These are phyloP conservation scores for Adelosebastes latens DNA, from an alignment of 2,797 vertebrate species.

Conservation along the genomic window DNA sequence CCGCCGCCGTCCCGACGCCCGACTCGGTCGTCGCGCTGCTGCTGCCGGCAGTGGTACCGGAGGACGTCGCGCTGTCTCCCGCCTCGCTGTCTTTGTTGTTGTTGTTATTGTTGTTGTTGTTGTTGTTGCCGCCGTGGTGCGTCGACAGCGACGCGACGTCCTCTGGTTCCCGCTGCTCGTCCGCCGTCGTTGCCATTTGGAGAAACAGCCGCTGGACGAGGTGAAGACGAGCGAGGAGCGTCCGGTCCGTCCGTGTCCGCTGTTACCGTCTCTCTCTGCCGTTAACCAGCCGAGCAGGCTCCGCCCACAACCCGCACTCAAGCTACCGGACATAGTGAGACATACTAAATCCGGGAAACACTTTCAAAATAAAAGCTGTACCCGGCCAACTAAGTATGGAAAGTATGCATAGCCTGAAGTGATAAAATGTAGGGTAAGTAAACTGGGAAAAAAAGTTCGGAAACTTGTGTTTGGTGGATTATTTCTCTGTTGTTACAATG, in stretches of 20 bases:
- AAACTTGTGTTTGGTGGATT: too few species aligned
- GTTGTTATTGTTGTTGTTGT: constrained; percentile 74
- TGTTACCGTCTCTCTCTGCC: background rate
- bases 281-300: constrained; percentile 11
- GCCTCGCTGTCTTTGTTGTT: constrained; percentile 82
- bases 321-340: background rate
- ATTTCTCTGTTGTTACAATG: too few species aligned
- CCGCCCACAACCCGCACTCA: constrained; percentile 50
- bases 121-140: constrained; percentile 55
- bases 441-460: too few species aligned
- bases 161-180: constrained; percentile 73
- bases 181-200: constrained; percentile 80
- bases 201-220: constrained; percentile 7
- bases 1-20: constrained; percentile 52
- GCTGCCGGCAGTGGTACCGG: constrained; percentile 36
- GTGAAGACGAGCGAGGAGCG: background rate
- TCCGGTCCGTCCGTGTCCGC: constrained; percentile 12
- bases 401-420: background rate
- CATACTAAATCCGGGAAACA: background rate
- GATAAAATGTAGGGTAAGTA: background rate
- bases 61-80: constrained; percentile 72
- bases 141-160: constrained; percentile 55
- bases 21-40: constrained; percentile 57
- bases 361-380: constrained; percentile 42
- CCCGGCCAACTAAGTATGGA: background rate